Evolutionary conservation across 2,888 invertebrate genomes (phyloP).

Genomic region (Orthosia gracilis): DNA sequence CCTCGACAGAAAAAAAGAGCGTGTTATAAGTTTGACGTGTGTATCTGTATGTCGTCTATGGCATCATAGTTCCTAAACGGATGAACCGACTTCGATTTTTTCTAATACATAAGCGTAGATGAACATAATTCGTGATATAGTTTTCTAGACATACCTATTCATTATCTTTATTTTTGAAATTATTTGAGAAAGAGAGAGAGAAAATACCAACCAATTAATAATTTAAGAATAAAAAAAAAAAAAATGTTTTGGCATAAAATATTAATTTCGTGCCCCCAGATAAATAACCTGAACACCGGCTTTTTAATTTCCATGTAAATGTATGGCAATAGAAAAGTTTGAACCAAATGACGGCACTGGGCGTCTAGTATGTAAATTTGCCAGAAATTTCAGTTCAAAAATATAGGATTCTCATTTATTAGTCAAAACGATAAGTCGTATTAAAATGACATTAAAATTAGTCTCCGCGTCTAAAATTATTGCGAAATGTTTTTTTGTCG

Average conservation of each 20-base stretch:
- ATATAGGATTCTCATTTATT: background rate
- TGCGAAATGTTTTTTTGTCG: background rate
- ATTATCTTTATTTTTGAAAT: too few species aligned
- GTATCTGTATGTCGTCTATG: too few species aligned
- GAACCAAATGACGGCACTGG: background rate
- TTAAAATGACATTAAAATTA: slow-evolving; percentile 9
- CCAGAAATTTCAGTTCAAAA: slow-evolving; percentile 2
- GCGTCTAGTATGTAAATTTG: slow-evolving; percentile 13
- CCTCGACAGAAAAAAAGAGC: too few species aligned
- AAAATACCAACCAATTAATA: too few species aligned
- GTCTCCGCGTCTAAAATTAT: background rate
- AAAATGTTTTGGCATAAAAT: background rate
- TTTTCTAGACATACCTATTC: too few species aligned
- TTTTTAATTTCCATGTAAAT: slow-evolving; percentile 24
- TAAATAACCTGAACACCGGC: background rate
- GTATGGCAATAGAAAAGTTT: slow-evolving; percentile 16
- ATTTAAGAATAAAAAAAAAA: too few species aligned
- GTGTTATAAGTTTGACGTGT: too few species aligned
- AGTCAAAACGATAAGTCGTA: background rate
- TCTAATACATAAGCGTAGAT: background rate
- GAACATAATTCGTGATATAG: too few species aligned
- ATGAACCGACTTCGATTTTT: background rate
- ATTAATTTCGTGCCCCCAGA: background rate
- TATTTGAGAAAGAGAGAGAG: too few species aligned
- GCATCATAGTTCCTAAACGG: too few species aligned